Base-by-base conservation (phyloP, 2,113 vertebrate genomes). In the Oreochromis aureus region DNA sequence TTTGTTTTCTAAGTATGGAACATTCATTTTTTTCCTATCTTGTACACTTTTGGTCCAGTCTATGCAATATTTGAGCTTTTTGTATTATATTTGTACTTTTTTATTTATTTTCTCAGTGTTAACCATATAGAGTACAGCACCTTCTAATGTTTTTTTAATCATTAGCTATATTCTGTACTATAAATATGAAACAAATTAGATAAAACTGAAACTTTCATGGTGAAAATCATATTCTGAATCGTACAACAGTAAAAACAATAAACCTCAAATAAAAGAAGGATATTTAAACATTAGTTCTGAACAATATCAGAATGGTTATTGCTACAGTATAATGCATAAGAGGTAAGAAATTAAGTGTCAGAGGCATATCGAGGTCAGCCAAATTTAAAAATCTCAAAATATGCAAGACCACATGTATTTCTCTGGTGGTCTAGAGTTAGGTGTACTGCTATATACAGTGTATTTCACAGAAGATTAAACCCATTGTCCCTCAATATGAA, bases 401-500 rank as follows among this genome's bases (percentile, higher is more conserved):
- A 66, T 84, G 18, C 32, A 24, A 58, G 15, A 80, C n/a, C 24
- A 24, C 27, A 13, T 48, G 66, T 16, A 83, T 88, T 84, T 86
- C 83, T 90, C 61, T 66, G 58, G 90, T 88, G 90, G 90, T 87
- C 87, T 86, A 56, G 41, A 90, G 53, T 34, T 54, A 93, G 81
- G 85, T 88, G 82, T 73, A 51, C 66, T 51, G 81, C 51, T 85
- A 48, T 91, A 86, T 79, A 90, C 87, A 85, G 82, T 81, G 61
- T 89, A 89, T 94, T 93, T 94, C 92, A 93, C 93, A 94, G 85
- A 30, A 90, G 93, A 94, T 94, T 95, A 94, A 91, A 59, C 63
- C 89, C 93, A 91, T 93, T 94, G 94, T 94, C 86, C 93, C 82
- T 93, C 89, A 89, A 91, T 92, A 80, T 94, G 85, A 66, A 86